Base-by-base conservation (phyloP, 2,888 invertebrate genomes). In the Gari tellinella region DNA sequence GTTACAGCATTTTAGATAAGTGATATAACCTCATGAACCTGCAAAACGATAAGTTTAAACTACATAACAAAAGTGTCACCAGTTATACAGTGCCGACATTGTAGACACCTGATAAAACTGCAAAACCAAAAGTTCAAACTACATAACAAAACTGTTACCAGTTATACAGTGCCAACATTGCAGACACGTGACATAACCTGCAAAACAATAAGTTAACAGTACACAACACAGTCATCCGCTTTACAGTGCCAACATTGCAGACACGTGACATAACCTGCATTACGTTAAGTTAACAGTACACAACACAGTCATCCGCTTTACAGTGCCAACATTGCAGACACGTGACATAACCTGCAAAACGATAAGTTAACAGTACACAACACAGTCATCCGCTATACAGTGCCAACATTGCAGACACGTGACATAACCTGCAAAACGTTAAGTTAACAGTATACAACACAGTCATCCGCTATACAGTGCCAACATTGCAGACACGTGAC, bases 401-500 rank as follows among this genome's bases (percentile, higher is more conserved):
- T 87, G 86, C 87, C 87, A 88, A 53, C 88, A 88, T 38, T 68
- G 57, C 41, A 86, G 57, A 55, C 61, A 87, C 88, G 83, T 88
- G 88, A 68, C 88, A 88, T 14, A 56, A 72, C 49, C 85, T 85
- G 10, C 84, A n/a, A n/a, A n/a, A n/a, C n/a, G n/a, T n/a, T n/a
- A n/a, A n/a, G n/a, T 72, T 84, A 7, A 52, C 37, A 19, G 60
- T 38, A 60, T 87, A 88, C 14, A 17, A 81, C 80, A 70, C 88
- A 88, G 75, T 87, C 76, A 31, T 86, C 85, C 0, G 86, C 79
- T 38, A 87, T 86, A 69, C 87, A 87, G 43, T 87, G 86, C 87
- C 87, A 88, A 53, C 88, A 88, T 37, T 69, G 57, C 40, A 86
- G 55, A 56, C 78, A 53, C 7, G 43, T 41, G 14, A 45, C 62